Percentiles rank a stretch among this genome's conserved stretches.
These are phyloP conservation scores for Lophotis ruficrista DNA, from an alignment of 2,113 vertebrate genomes.

Conservation along the genomic window DNA sequence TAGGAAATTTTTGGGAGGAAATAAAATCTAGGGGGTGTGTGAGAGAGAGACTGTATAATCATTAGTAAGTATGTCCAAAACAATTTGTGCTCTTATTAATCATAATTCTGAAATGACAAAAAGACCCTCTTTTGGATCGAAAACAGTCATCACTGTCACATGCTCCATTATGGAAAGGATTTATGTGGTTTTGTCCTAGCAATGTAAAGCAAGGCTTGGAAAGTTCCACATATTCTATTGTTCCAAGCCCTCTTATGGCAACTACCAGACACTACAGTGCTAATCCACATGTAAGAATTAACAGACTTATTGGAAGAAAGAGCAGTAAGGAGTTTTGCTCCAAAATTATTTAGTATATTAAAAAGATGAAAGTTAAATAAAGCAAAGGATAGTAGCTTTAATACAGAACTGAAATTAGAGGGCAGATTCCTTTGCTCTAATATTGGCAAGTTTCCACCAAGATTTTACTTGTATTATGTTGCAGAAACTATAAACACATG, in stretches of 20 bases:
- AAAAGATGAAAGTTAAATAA: background rate
- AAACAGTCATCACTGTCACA: constrained; percentile 24
- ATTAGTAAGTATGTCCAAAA: background rate
- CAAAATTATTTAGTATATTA: background rate
- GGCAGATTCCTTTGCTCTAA: background rate
- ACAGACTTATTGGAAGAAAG: background rate
- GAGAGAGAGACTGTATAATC: background rate
- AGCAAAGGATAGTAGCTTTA: background rate
- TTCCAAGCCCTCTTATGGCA: constrained; percentile 16
- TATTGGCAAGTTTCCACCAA: background rate
- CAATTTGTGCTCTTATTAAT: background rate
- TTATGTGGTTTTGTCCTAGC: constrained; percentile 25
- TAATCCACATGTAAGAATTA: background rate
- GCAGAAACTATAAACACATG: background rate
- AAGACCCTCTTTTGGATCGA: background rate
- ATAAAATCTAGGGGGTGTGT: background rate
- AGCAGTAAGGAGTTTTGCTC: background rate
- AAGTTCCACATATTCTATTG: background rate
- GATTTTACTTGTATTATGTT: background rate
- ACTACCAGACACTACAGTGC: background rate
- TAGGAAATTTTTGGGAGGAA: accelerated
- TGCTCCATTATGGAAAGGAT: constrained; percentile 29
- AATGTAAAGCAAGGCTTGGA: background rate
- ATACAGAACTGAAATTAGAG: background rate
- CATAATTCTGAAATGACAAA: background rate